phyloP scores from a whole-genome alignment of 2,113 vertebrate genomes.

The Anoura caudifer region DNA sequence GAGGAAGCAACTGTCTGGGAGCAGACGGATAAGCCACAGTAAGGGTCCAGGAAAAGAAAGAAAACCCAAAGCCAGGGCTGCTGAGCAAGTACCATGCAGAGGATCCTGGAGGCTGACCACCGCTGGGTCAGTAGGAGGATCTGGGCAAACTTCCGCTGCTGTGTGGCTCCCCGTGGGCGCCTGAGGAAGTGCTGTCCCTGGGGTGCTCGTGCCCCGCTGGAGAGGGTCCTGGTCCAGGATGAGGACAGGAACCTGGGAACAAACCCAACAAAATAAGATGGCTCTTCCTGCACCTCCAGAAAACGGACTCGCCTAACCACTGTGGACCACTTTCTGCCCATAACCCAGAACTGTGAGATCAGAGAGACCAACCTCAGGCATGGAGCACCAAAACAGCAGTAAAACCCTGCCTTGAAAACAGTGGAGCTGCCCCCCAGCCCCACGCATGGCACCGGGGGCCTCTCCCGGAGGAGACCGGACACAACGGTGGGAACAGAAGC shows the following conservation, averaged over 20 bases:
- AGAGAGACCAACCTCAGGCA: slow-evolving; percentile 25
- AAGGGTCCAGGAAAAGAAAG: background rate
- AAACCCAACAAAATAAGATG: slow-evolving; percentile 19
- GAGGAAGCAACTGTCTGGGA: background rate
- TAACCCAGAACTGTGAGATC: slow-evolving; percentile 5
- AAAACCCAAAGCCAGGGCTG: background rate
- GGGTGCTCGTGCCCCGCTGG: background rate
- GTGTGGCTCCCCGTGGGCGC: background rate
- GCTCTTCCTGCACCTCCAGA: background rate
- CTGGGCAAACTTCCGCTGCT: background rate
- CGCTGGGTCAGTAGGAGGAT: background rate
- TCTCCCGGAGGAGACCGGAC: slow-evolving; percentile 4
- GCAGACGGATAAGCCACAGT: background rate
- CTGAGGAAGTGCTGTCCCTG: background rate
- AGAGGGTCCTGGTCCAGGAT: background rate
- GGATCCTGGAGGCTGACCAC: slow-evolving; percentile 16
- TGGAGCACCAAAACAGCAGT: background rate
- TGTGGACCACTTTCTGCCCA: background rate
- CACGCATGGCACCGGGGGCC: background rate
- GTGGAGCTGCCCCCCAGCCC: background rate
- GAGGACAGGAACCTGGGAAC: slow-evolving; percentile 45
- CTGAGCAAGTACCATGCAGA: slow-evolving; percentile 25
- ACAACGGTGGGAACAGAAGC: slow-evolving; percentile 5
- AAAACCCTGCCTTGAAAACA: slow-evolving; percentile 11
- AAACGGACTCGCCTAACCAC: background rate